These are phyloP conservation scores for Halesus radiatus DNA, from an alignment of 1,140 invertebrate species.

Conservation along the genomic window DNA sequence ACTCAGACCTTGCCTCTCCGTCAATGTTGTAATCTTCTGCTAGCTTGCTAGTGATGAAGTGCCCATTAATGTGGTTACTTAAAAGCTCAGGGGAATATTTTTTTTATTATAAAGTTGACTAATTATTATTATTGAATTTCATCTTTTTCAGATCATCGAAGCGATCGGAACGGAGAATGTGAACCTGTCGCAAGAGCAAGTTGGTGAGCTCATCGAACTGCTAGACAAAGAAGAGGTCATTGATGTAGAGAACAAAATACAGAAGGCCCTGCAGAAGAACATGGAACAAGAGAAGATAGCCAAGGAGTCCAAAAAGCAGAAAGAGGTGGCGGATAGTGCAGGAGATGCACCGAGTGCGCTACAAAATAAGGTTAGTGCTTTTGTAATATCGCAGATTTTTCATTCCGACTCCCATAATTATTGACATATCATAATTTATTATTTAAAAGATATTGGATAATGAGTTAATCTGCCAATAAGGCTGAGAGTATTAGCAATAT, in stretches of 20 bases:
- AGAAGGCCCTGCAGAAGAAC: slow-evolving; percentile 80
- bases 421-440: too few relatives aligned
- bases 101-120: too few relatives aligned
- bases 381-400: background rate
- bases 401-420: too few relatives aligned
- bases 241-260: slow-evolving; percentile 88
- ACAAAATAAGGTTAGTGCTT: slow-evolving; percentile 24
- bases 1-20: too few relatives aligned
- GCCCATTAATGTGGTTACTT: too few relatives aligned
- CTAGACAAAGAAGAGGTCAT: slow-evolving; percentile 92
- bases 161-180: slow-evolving; percentile 92
- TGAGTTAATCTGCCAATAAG: too few relatives aligned
- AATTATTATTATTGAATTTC: too few relatives aligned
- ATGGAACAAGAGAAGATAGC: slow-evolving; percentile 53
- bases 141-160: slow-evolving; percentile 86
- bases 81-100: too few relatives aligned
- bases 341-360: background rate
- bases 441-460: too few relatives aligned
- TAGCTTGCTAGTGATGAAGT: too few relatives aligned
- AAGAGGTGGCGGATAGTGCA: background rate
- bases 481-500: too few relatives aligned
- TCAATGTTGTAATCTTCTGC: too few relatives aligned
- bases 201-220: slow-evolving; percentile 89
- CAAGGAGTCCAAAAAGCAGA: slow-evolving; percentile 17
- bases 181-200: slow-evolving; percentile 86